Evolutionary conservation across 2,797 vertebrate species (phyloP), one percentile per base, ranked within the genome.

Genomic region (Lemur catta): DNA sequence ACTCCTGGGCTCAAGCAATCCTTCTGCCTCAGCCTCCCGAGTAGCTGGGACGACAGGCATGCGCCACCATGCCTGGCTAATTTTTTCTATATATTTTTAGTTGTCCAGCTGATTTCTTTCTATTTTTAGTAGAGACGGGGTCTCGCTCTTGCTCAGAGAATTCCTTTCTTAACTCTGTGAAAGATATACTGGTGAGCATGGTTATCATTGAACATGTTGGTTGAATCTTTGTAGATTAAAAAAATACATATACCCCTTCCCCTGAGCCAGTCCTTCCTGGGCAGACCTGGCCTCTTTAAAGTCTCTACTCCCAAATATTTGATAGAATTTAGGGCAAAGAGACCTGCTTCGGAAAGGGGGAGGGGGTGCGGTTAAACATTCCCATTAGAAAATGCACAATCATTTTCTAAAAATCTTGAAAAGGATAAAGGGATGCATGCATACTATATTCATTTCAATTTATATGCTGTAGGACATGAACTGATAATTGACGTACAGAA

Each of bases 321-420:
- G 30, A 63, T 91, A 72, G 65, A 87, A 80, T 95, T 92, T 89
- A 93, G 92, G 69, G 33, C 81, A 92, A 69, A 84, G 57, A 90
- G 48, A 46, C 46, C 59, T 91, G 15, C 67, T 86, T 80, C 74
- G 81, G 59, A 69, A 82, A 24, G 55, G 22, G 55, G 46, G 7
- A 7, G 33, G 46, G 33, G 7, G 33, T 59, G 82, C 33, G 96
- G 22, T 86, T 86, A 48, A 75, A 38, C 33, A 33, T 88, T 48
- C 33, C 28, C 12, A 28, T 46, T 86, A 94, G 50, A 71, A 59
- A 43, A 35, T 69, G 20, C 35, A 55, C 18, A 43, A 52, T 52
- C 55, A 48, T 87, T 94, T 95, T 67, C 48, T 89, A 43, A 88
- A 92, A 75, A 59, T 48, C 41, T 89, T 59, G 20, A 81, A 86